Conservation (phyloP, 2,888 invertebrate genomes). For the Uloborus plumipes region DNA sequence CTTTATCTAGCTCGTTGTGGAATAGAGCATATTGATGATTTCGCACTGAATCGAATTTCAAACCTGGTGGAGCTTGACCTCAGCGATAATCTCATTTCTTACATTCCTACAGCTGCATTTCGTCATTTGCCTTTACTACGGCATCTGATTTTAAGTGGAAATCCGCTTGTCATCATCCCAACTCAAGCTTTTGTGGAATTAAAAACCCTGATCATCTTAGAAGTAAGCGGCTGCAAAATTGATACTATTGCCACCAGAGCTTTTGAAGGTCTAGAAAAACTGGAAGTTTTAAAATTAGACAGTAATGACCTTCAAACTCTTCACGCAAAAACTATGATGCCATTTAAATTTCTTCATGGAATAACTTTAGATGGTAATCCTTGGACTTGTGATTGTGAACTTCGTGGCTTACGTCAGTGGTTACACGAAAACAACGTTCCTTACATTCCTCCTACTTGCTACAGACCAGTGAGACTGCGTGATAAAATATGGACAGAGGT, state of each 20-base stretch:
- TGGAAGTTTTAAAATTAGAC: constrained; percentile 85
- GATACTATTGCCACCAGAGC: constrained; percentile 80
- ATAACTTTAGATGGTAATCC: constrained; percentile 64
- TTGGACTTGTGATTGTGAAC: constrained; percentile 65
- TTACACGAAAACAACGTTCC: constrained; percentile 63
- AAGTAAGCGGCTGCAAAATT: constrained; percentile 81
- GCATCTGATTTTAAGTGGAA: constrained; percentile 83
- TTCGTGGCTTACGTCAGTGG: constrained; percentile 63
- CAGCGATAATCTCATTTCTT: constrained; percentile 84
- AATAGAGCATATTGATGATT: constrained; percentile 84
- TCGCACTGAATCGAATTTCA: constrained; percentile 85
- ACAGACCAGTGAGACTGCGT: constrained; percentile 50
- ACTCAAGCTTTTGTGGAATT: constrained; percentile 61
- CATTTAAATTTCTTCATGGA: constrained; percentile 59
- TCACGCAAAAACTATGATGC: constrained; percentile 73
- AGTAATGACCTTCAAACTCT: constrained; percentile 83
- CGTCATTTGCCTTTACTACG: constrained; percentile 84
- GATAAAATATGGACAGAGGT: constrained; percentile 63
- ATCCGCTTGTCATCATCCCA: constrained; percentile 78
- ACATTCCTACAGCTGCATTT: constrained; percentile 85
- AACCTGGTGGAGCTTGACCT: constrained; percentile 91
- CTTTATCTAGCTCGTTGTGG: constrained; percentile 86
- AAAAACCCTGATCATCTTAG: constrained; percentile 77
- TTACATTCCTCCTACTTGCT: constrained; percentile 64
- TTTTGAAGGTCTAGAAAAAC: constrained; percentile 82